A percentile compares a stretch with the other conserved stretches of the same genome.
These are phyloP conservation scores for Nerophis lumbriciformis DNA, from an alignment of 2,113 vertebrate species.

Conservation along the genomic window DNA sequence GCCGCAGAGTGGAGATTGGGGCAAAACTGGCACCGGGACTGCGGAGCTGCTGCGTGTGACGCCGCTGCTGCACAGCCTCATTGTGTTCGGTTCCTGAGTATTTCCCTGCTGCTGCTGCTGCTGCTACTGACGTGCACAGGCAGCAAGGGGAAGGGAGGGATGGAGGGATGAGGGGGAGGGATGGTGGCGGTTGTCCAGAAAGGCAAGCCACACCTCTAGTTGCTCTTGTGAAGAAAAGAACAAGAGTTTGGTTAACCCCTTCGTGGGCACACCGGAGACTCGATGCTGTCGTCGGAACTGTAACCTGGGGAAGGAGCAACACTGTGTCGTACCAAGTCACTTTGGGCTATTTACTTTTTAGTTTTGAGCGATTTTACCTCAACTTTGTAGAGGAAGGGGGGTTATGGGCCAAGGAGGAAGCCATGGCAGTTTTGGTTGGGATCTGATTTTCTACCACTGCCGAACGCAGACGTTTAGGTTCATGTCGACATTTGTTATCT, in stretches of 20 bases:
- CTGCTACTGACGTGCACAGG: conserved; percentile 60
- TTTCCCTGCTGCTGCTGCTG: conserved; percentile 40
- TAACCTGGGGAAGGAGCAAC: neutral
- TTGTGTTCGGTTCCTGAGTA: conserved; percentile 52
- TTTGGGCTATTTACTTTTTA: too few relatives aligned
- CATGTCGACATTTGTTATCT: too few relatives aligned
- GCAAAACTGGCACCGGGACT: conserved; percentile 30
- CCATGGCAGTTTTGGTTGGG: too few relatives aligned
- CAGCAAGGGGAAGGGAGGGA: conserved; percentile 53
- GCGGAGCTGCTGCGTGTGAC: conserved; percentile 36
- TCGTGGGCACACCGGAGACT: conserved; percentile 39
- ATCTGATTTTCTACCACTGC: too few relatives aligned
- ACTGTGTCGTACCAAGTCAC: neutral
- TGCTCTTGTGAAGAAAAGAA: conserved; percentile 49
- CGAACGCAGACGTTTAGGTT: too few relatives aligned
- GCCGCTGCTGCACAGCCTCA: conserved; percentile 55
- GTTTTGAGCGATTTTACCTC: too few relatives aligned
- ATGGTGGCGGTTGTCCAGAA: conserved; percentile 63
- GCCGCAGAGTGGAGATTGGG: conserved; percentile 35
- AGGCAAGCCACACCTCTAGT: conserved; percentile 62
- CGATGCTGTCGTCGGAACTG: neutral
- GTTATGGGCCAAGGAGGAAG: too few relatives aligned
- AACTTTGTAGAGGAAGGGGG: too few relatives aligned
- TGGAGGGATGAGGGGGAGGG: conserved; percentile 55
- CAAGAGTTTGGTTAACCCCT: conserved; percentile 61